phyloP scores from a whole-genome alignment of 2,888 invertebrate species.

The Orchestes rusci region DNA sequence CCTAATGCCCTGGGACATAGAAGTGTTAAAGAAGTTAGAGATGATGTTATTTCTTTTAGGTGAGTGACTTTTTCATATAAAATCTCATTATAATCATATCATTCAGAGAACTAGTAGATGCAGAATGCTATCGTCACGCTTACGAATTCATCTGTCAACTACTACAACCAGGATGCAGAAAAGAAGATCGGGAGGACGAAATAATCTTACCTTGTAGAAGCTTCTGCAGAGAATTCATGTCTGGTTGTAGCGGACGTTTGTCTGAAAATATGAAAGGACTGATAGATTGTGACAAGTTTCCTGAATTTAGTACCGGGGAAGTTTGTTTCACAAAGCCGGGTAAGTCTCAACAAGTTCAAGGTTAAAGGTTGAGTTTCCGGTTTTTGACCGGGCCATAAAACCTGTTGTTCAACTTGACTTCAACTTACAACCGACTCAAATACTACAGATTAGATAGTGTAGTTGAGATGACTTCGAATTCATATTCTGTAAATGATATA shows the following conservation, averaged over 20 bases:
- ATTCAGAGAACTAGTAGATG: slow-evolving; percentile 71
- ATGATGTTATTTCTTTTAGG: slow-evolving; percentile 74
- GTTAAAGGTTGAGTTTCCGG: not conserved
- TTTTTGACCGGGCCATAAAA: too few species aligned
- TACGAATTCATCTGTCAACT: slow-evolving; percentile 86
- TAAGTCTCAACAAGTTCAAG: slow-evolving; percentile 30
- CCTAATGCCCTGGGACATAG: slow-evolving; percentile 72
- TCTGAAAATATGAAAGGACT: slow-evolving; percentile 62
- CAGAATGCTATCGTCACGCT: slow-evolving; percentile 81
- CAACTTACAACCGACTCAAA: too few species aligned
- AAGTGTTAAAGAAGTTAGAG: slow-evolving; percentile 54
- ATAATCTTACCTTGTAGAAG: slow-evolving; percentile 69
- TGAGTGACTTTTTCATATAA: slow-evolving; percentile 13
- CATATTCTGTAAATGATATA: too few species aligned
- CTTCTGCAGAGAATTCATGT: slow-evolving; percentile 78
- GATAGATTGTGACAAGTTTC: slow-evolving; percentile 72
- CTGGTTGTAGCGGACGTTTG: slow-evolving; percentile 71
- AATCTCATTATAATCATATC: not conserved
- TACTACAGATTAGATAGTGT: too few species aligned
- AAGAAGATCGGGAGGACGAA: slow-evolving; percentile 44
- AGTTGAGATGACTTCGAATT: too few species aligned
- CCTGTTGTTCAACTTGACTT: too few species aligned
- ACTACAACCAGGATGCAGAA: slow-evolving; percentile 69
- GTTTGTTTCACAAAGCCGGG: slow-evolving; percentile 74
- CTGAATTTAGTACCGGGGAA: slow-evolving; percentile 67